Evolutionary conservation across 2,113 vertebrate genomes (phyloP).

Genomic region (Vulpes vulpes): DNA sequence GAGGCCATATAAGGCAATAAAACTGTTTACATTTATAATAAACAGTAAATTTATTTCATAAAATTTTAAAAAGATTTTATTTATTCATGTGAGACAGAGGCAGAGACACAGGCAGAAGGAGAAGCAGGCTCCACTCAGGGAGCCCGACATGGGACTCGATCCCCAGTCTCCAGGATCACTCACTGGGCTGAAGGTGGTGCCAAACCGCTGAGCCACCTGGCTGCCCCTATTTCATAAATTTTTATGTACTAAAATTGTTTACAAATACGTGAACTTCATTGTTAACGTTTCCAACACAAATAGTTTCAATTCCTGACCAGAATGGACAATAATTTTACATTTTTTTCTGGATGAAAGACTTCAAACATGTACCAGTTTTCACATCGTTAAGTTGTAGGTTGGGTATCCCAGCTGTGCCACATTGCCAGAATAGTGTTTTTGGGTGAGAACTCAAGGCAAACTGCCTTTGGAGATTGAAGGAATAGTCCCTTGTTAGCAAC

Average conservation of each 20-base stretch:
- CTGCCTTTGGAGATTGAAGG: constrained; percentile 93
- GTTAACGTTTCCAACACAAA: constrained; percentile 95
- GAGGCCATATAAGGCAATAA: constrained; percentile 16
- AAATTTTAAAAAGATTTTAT: too few relatives aligned
- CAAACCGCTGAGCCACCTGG: too few relatives aligned
- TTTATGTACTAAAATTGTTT: constrained; percentile 94
- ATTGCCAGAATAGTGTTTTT: constrained; percentile 92
- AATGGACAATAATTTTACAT: constrained; percentile 95
- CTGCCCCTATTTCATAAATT: constrained; percentile 53
- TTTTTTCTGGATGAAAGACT: constrained; percentile 97
- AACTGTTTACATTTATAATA: constrained; percentile 35
- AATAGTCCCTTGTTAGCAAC: constrained; percentile 85
- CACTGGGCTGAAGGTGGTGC: too few relatives aligned
- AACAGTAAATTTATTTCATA: constrained; percentile 18
- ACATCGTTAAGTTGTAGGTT: constrained; percentile 94
- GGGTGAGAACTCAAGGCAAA: constrained; percentile 94
- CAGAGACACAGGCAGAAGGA: too few relatives aligned
- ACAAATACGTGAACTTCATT: constrained; percentile 99
- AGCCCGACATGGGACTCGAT: too few relatives aligned
- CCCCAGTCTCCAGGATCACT: too few relatives aligned
- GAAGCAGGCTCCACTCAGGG: too few relatives aligned
- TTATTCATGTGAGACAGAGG: too few relatives aligned
- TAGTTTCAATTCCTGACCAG: constrained; percentile 95
- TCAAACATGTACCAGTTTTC: constrained; percentile 91
- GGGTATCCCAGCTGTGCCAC: constrained; percentile 90